Conservation (phyloP, 2,888 invertebrate species). For the Sarcophaga variegata region DNA sequence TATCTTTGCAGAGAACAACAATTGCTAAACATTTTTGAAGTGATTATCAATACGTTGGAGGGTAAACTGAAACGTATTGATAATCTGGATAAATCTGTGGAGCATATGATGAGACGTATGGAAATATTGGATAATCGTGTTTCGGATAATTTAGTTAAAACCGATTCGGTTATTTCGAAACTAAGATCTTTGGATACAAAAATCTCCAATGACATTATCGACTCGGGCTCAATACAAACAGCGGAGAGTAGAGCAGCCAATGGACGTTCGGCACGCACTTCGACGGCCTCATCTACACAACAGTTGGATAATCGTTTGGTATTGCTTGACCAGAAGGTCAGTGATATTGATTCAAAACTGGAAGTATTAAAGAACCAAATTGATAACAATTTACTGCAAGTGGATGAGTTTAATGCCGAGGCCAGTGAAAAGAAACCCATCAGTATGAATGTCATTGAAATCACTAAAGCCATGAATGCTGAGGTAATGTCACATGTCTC, state of each 20-base stretch:
- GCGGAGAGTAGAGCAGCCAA: conserved; percentile 25
- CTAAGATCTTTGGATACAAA: conserved; percentile 89
- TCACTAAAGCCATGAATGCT: conserved; percentile 91
- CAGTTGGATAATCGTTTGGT: conserved; percentile 86
- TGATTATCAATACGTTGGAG: conserved; percentile 93
- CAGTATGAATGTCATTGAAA: conserved; percentile 91
- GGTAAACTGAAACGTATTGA: conserved; percentile 94
- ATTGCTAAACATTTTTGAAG: conserved; percentile 93
- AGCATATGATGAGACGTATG: conserved; percentile 92
- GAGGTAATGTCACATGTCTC: conserved; percentile 91
- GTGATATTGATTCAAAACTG: conserved; percentile 90
- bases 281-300: conserved; percentile 75
- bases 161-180: conserved; percentile 91
- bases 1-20: conserved; percentile 88
- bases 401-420: conserved; percentile 92
- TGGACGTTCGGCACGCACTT: conserved; percentile 73
- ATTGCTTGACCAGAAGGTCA: conserved; percentile 91
- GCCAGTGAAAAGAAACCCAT: conserved; percentile 94
- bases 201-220: conserved; percentile 85
- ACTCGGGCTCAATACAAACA: conserved; percentile 74
- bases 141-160: conserved; percentile 92
- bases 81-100: conserved; percentile 93
- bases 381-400: conserved; percentile 90
- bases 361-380: conserved; percentile 91
- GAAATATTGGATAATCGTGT: conserved; percentile 91